Conservation (phyloP, 2,888 invertebrate genomes). For the Acleris cristana region DNA sequence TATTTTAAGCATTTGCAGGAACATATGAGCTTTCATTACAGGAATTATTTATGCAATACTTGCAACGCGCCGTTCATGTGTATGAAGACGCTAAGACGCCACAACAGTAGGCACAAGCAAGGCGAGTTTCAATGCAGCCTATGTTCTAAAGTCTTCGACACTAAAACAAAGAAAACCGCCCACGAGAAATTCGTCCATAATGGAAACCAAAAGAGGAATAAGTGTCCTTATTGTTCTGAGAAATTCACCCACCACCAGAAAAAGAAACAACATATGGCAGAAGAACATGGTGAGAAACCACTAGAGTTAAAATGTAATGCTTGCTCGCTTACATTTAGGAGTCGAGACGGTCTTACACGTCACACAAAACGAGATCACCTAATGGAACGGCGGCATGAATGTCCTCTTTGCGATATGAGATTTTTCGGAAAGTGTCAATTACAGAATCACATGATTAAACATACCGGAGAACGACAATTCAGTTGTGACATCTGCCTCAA, state of each 20-base stretch:
- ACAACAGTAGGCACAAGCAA: neutral
- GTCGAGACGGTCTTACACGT: constrained; percentile 38
- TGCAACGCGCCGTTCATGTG: constrained; percentile 49
- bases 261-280: constrained; percentile 5
- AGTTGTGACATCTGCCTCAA: constrained; percentile 66
- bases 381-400: constrained; percentile 45
- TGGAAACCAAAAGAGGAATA: constrained; percentile 12
- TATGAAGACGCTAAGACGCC: neutral
- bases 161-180: constrained; percentile 1
- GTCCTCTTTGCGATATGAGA: constrained; percentile 43
- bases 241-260: constrained; percentile 2
- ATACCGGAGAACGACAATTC: constrained; percentile 57
- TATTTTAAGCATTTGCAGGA: constrained; percentile 49
- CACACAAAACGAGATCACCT: constrained; percentile 47
- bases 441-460: constrained; percentile 65
- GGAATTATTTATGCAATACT: constrained; percentile 56
- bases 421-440: constrained; percentile 56
- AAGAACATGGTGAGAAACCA: constrained; percentile 6
- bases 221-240: constrained; percentile 10
- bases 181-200: constrained; percentile 16
- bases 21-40: constrained; percentile 61
- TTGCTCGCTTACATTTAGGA: constrained; percentile 40
- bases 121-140: constrained; percentile 10
- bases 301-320: constrained; percentile 37
- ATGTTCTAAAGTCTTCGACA: constrained; percentile 22